Evolutionary conservation across 53 echinoderm and acorn worm genomes (phyloP).

Genomic region (Temnopleurus reevesii): DNA sequence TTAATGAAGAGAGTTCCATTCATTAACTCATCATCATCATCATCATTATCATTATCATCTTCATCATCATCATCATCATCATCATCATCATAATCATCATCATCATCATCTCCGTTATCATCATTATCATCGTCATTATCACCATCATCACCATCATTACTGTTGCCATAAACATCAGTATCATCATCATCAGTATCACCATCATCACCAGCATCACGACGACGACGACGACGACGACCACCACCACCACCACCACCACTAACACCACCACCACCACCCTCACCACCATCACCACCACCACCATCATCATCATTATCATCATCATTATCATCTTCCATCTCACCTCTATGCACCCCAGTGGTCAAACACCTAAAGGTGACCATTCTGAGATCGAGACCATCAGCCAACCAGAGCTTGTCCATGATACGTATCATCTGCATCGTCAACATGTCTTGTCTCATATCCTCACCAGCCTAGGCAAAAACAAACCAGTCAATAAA

Average conservation of each 20-base stretch:
- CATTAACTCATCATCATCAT: constrained; percentile 17
- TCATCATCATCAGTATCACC: background rate
- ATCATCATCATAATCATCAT: constrained; percentile 43
- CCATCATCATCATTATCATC: background rate
- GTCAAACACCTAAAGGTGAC: constrained; percentile 94
- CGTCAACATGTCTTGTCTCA: constrained; percentile 96
- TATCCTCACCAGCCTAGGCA: constrained; percentile 88
- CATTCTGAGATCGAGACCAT: constrained; percentile 94
- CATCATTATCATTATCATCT: constrained; percentile 29
- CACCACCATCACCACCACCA: constrained; percentile 26
- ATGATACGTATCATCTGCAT: constrained; percentile 99
- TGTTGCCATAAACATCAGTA: background rate
- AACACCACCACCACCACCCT: constrained; percentile 20
- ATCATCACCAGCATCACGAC: constrained; percentile 8
- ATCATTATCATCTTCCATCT: background rate
- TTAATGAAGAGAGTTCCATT: too few relatives aligned
- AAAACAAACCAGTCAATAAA: background rate
- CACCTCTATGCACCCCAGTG: constrained; percentile 87
- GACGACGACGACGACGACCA: constrained; percentile 23
- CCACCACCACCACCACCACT: constrained; percentile 3
- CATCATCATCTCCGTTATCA: constrained; percentile 9
- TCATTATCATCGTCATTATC: constrained; percentile 39
- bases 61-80: constrained; percentile 11
- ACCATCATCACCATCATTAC: constrained; percentile 1
- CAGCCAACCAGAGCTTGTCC: constrained; percentile 87